phyloP scores from a whole-genome alignment of 2,797 vertebrate species.

The Myotis daubentonii region DNA sequence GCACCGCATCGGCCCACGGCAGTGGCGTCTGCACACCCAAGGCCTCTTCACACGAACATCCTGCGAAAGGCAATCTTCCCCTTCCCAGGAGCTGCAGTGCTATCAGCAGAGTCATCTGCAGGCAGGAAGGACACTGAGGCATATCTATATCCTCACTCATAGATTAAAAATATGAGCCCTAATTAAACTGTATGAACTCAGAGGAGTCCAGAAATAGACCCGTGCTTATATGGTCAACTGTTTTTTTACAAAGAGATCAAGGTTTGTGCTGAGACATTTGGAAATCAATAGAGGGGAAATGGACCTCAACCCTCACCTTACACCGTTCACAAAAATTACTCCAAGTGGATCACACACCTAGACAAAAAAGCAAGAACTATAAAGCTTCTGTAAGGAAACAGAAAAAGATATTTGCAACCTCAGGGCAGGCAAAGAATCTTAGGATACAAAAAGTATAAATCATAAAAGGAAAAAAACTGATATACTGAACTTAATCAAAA shows the following conservation, averaged over 20 bases:
- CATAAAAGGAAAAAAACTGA: neutral
- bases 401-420: neutral
- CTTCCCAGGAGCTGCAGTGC: neutral
- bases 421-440: neutral
- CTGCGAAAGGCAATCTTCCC: neutral
- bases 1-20: fast-evolving
- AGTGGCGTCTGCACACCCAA: neutral
- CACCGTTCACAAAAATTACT: neutral
- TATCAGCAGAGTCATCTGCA: neutral
- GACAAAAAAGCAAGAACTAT: neutral
- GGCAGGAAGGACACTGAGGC: conserved; percentile 6
- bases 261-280: neutral
- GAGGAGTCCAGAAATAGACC: conserved; percentile 14
- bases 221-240: neutral
- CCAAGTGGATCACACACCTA: neutral
- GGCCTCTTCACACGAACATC: neutral
- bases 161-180: neutral
- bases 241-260: conserved; percentile 27
- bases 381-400: neutral
- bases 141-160: neutral
- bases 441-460: conserved; percentile 17
- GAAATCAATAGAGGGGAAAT: fast-evolving
- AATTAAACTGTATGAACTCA: neutral
- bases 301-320: neutral
- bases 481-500: neutral